Base-by-base conservation (phyloP, 2,888 invertebrate genomes). In the Drosophila paramelanica region DNA sequence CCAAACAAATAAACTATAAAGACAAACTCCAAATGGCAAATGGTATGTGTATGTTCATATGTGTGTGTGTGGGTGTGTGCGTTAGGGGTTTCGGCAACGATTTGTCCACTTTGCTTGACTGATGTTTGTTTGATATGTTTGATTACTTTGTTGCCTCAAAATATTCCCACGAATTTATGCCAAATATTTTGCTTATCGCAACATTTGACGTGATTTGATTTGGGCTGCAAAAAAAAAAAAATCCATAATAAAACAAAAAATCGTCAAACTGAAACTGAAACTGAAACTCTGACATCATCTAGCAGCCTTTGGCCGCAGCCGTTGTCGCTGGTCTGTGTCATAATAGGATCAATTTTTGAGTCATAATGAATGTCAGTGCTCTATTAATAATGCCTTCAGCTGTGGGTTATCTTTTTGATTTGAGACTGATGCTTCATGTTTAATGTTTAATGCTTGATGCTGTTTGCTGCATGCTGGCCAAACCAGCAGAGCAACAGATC, bases 211-310 rank as follows among this genome's bases (percentile, higher is more conserved):
- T 83, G 78, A 82, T 82, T 85, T 82, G 77, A 82, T 79, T 83
- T 77, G 86, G 78, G 65, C 47, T 65, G 49, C 51, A 53, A 36
- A 46, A 14, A 38, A 51, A 45, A 45, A 13, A 31, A 31, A 5
- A 7, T 27, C 3, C 2, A 27, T 23, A 23, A 23, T 4, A 53
- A 31, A 46, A 14, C 27, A 51, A 45, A 45, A 13, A 36, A 13
- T 41, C 39, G 36, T 47, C 41, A 47, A 43, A 50, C 20, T 25
- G 53, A 61, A 68, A 67, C 45, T 42, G 78, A 69, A 69, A 58
- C 59, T 60, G 58, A 64, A 50, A 77, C 73, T 81, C 88, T 90
- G 90, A 90, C 90, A 89, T 90, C 90, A 89, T 89, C 85, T 49
- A 71, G 51, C 64, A 58, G 68, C 31, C 36, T 20, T 23, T 23